Base-by-base conservation (phyloP, 1,140 invertebrate genomes). In the Drosophila varians region DNA sequence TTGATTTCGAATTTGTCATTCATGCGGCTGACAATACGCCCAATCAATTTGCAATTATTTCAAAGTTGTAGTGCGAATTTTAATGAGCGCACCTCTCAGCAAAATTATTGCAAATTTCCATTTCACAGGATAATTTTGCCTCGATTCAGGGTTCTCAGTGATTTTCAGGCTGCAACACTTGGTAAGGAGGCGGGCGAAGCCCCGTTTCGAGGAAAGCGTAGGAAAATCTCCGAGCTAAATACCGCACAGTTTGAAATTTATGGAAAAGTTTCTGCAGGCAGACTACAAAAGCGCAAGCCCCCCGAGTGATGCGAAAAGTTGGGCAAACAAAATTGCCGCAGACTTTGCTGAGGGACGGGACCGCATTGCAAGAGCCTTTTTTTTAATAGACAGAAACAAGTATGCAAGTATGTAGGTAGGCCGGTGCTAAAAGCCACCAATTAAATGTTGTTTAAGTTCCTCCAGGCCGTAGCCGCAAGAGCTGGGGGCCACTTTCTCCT, bases 381-480 rank as follows among this genome's bases (percentile, higher is more conserved):
- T 75, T 74, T 75, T 65, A 65, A 74, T 66, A 74, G 64, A 62
- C 46, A 54, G 49, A 74, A 69, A 40, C 57, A 60, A 57, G 52
- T 52, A 51, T 25, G 45, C 36, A 14, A 34, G 26, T 47, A 11
- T 47, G 40, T 23, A 62, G 51, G 28, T 21, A 21, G 21, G 28
- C 52, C 43, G 36, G 47, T 42, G 55, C 38, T 62, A 60, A 76
- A 74, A 54, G 47, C 55, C 66, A 40, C 43, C 77, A 82, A 82
- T 82, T 82, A 82, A 77, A 82, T 65, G 77, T 82, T 56, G 51
- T 82, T 82, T 77, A 82, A 82, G 77, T 68, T 73, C n/a, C n/a
- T 61, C 9, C 28, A n/a, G 28, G 19, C 74, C 42, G 28, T 12
- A 48, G 48, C 38, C 34, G 25, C 23, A 49, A 40, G 26, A 26